Evolutionary conservation across 2,797 vertebrate genomes (phyloP).

Genomic region (Muscicapa comitata): DNA sequence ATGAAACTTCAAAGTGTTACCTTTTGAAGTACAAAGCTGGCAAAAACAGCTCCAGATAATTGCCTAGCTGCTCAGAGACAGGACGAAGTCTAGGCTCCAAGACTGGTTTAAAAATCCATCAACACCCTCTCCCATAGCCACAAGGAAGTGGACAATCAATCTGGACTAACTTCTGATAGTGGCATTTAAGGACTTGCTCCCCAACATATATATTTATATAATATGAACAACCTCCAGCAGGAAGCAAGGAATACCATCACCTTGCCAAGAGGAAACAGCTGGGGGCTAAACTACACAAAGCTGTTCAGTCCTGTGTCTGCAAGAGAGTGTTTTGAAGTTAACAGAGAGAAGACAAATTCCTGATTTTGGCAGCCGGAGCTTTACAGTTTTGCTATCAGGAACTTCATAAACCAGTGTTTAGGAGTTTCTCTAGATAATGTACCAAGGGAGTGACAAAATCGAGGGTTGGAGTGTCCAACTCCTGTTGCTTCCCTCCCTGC

Average conservation of each 20-base stretch:
- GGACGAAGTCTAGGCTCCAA: not conserved
- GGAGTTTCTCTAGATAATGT: conserved; percentile 9
- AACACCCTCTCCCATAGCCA: not conserved
- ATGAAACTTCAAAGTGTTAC: conserved; percentile 42
- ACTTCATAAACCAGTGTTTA: not conserved
- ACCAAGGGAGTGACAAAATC: conserved; percentile 33
- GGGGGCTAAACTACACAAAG: conserved; percentile 39
- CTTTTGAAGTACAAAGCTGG: conserved; percentile 40
- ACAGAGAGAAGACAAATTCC: conserved; percentile 39
- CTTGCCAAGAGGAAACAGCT: conserved; percentile 42
- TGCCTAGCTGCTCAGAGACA: not conserved
- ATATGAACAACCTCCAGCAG: not conserved
- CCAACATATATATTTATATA: not conserved
- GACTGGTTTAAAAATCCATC: not conserved
- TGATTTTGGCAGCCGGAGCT: conserved; percentile 1
- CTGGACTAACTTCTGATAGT: not conserved
- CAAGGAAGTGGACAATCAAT: not conserved
- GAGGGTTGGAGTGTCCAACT: not conserved
- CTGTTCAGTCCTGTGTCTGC: conserved; percentile 16
- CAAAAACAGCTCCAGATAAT: not conserved
- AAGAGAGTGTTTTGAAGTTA: conserved; percentile 35
- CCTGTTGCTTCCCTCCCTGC: not conserved
- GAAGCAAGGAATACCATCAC: conserved; percentile 20
- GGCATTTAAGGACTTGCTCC: not conserved
- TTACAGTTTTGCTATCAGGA: conserved; percentile 20